A percentile compares a stretch with the other conserved stretches of the same genome.
phyloP scores from a whole-genome alignment of 2,797 vertebrate species.

The Rhinoraja longicauda region DNA sequence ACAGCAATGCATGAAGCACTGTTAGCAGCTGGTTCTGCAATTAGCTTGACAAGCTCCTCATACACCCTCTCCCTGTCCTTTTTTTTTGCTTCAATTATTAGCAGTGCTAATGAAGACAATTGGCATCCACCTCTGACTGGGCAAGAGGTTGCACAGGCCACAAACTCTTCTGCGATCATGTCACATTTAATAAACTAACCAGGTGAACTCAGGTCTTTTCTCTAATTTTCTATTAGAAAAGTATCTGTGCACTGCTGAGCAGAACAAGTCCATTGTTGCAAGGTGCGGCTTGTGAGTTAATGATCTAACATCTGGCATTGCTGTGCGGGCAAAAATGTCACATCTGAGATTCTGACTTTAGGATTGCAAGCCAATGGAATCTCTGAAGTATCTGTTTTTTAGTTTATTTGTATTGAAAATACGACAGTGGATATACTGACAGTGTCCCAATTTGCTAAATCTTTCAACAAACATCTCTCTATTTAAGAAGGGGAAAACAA shows the following conservation, averaged over 20 bases:
- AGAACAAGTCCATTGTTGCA: slow-evolving; percentile 1
- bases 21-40: slow-evolving; percentile 15
- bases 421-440: not conserved
- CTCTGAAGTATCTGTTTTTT: not conserved
- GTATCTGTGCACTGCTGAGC: slow-evolving; percentile 28
- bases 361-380: not conserved
- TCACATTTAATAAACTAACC: slow-evolving; percentile 62
- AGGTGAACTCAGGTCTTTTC: slow-evolving; percentile 51
- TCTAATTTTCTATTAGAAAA: slow-evolving; percentile 48
- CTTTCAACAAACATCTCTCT: not conserved
- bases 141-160: slow-evolving; percentile 56
- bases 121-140: slow-evolving; percentile 48
- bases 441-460: not conserved
- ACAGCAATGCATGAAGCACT: slow-evolving; percentile 9
- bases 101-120: slow-evolving; percentile 55
- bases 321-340: slow-evolving; percentile 18
- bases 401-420: not conserved
- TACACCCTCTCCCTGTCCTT: slow-evolving; percentile 30
- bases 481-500: not conserved
- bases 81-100: slow-evolving; percentile 44
- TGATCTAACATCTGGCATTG: slow-evolving; percentile 26
- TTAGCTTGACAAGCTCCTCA: slow-evolving; percentile 21
- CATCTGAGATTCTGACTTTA: slow-evolving; percentile 1
- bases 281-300: slow-evolving; percentile 14
- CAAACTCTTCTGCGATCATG: slow-evolving; percentile 52